Base-by-base conservation (phyloP, 2,113 vertebrate species). In the Galbula dea region DNA sequence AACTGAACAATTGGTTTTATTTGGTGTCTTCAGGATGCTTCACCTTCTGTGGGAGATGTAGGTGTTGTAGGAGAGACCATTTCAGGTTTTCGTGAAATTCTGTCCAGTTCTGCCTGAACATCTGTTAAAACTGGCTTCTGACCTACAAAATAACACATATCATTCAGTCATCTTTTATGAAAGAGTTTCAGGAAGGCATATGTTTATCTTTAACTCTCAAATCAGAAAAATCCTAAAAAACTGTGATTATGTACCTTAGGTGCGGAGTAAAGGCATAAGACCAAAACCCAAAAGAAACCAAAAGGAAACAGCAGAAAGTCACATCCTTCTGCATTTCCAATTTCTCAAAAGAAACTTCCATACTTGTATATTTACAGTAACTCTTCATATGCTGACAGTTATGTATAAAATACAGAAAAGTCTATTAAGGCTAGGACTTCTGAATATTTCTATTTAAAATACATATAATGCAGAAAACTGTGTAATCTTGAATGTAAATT, bases 41-140 rank as follows among this genome's bases (percentile, higher is more conserved):
- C 98, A 46, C 98, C 98, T 96, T 99, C 98, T 94, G 98, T 97
- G 93, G 99, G 98, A 96, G 98, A 98, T 36, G 98, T 97, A 87
- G 98, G 98, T 96, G 98, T 94, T 52, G 98, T 98, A 95, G 98
- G 93, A 95, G 98, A 98, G 69, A 98, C 98, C 59, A 98, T 97
- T 93, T 99, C 99, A 71, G 99, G 98, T 95, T 98, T 99, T 94
- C 98, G 98, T 97, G 99, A 98, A 95, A 99, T 99, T 97, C 99
- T 99, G 97, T 99, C 99, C 94, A 99, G 95, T 96, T 99, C 99
- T 26, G 99, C 99, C 76, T 99, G 99, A 96, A 99, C 99, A 32
- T 99, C 99, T 52, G 99, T 99, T 96, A 99, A 97, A 91, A 99
- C 99, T 95, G 99, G 98, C 94, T 99, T 99, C 63, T 99, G 99